These are phyloP conservation scores for Scolanthus callimorphus DNA, from an alignment of 92 coral and sea anemone genomes.

Conservation along the genomic window DNA sequence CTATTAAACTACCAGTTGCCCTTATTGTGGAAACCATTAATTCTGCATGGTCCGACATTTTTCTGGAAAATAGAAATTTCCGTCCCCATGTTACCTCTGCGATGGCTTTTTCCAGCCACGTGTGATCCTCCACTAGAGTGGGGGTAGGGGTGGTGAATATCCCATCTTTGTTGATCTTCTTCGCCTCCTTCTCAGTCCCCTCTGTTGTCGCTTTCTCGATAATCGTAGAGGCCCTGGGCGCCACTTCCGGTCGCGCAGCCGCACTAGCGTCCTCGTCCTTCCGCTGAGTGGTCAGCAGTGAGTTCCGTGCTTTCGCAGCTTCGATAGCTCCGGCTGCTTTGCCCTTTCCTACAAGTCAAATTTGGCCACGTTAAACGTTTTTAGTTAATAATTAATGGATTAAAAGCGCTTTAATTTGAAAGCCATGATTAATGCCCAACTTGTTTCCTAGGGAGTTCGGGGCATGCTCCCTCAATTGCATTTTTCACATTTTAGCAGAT, in stretches of 20 bases:
- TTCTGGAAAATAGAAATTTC: no score
- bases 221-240: constrained; percentile 46
- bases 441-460: no score
- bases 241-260: constrained; percentile 47
- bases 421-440: no score
- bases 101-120: constrained; percentile 93
- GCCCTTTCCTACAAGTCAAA: constrained; percentile 66
- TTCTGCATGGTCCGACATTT: no score
- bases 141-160: constrained; percentile 77
- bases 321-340: constrained; percentile 83
- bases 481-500: no score
- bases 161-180: constrained; percentile 39
- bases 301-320: constrained; percentile 63
- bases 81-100: no score
- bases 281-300: constrained; percentile 58
- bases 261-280: constrained; percentile 80
- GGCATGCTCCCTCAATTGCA: no score
- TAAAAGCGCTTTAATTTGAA: no score
- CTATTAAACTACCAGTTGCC: no score
- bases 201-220: constrained; percentile 84
- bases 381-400: no score
- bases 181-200: constrained; percentile 63
- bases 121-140: constrained; percentile 61
- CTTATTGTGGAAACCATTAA: no score
- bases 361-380: no score